Conservation (phyloP, 2,797 vertebrate genomes). For the Podargus strigoides region DNA sequence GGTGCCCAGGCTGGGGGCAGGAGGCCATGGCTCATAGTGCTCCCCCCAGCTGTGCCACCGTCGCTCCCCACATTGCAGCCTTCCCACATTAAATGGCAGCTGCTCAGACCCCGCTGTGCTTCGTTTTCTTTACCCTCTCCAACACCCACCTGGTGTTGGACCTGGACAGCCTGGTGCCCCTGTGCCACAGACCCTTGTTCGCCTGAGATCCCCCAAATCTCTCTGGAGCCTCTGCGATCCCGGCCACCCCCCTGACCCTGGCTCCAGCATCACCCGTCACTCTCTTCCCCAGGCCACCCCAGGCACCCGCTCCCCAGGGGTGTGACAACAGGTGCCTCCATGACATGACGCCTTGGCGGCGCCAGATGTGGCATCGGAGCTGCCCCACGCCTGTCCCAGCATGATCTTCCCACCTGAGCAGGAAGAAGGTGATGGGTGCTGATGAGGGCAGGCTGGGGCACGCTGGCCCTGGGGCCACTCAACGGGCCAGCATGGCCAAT, state of each 20-base stretch:
- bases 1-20: neutral
- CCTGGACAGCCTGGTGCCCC: neutral
- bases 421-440: neutral
- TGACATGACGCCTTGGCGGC: neutral
- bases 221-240: neutral
- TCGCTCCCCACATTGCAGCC: neutral
- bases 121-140: neutral
- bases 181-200: rapidly evolving
- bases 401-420: neutral
- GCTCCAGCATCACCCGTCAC: neutral
- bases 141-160: rapidly evolving
- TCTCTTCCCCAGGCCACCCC: rapidly evolving
- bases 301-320: neutral
- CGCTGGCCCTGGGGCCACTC: neutral
- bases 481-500: neutral
- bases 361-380: rapidly evolving
- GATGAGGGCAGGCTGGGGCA: neutral
- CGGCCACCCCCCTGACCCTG: too few relatives aligned
- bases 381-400: neutral
- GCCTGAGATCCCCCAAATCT: neutral
- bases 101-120: neutral
- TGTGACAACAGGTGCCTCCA: neutral
- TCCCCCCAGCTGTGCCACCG: neutral
- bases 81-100: constrained; percentile 33
- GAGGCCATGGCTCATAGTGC: neutral